Evolutionary conservation across 2,797 vertebrate species (phyloP), one percentile per base, ranked within the genome.

Genomic region (Aulostomus chinensis): DNA sequence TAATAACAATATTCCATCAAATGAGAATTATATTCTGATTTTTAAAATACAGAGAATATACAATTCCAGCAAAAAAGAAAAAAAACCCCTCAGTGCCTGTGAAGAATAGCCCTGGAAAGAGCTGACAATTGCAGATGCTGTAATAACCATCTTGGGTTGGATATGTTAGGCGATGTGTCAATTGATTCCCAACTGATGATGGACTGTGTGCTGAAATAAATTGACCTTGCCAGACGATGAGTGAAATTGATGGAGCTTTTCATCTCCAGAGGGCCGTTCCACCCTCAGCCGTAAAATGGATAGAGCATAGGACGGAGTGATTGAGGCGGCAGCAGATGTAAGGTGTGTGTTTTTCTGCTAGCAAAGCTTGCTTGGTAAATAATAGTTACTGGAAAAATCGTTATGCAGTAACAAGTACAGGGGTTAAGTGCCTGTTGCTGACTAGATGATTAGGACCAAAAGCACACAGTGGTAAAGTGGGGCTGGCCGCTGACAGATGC

Each of bases 131-230:
- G 64, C 73, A 77, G 72, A 49, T 43, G 37, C 78, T 67, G 71
- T 81, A 73, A 81, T 83, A 86, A 86, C 73, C 70, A 75, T 83
- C 80, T 77, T 68, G 66, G 73, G 73, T 80, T 84, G 71, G 83
- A 85, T 84, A 83, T 85, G 81, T 69, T 59, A 65, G 74, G 76
- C 80, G 72, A 87, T 74, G 80, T 88, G 83, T 88, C 86, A 87
- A 88, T 86, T 88, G 88, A 88, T 88, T 90, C 84, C 80, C 79
- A 78, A 85, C 81, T 85, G 85, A 87, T 89, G 85, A 89, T 85
- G 82, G 85, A 88, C 85, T 88, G 78, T 84, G 85, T 80, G 84
- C 80, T 79, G 84, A 88, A 88, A 88, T 86, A 88, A 90, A 88
- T 87, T 84, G 86, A 90, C 88, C 86, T 88, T 85, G 86, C 86